These are phyloP conservation scores for Ennomos erosarius DNA, from an alignment of 2,888 invertebrate species.

Conservation along the genomic window DNA sequence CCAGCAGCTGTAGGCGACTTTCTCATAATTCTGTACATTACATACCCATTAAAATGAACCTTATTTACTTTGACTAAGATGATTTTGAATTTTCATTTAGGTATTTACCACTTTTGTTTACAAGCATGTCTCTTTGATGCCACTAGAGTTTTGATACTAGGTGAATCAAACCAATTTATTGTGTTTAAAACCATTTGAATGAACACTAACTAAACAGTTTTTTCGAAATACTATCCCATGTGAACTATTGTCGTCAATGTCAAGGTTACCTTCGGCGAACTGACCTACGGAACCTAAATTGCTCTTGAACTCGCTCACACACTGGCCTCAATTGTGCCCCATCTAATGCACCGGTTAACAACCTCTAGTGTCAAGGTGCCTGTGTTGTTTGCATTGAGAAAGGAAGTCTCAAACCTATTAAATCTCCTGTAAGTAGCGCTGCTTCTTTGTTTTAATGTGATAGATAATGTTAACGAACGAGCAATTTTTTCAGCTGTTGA, in stretches of 20 bases:
- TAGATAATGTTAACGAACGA: conserved; percentile 2
- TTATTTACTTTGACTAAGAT: too few relatives aligned
- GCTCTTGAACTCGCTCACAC: conserved; percentile 84
- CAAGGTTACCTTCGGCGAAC: conserved; percentile 85
- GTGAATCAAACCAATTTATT: too few relatives aligned
- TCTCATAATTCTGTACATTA: too few relatives aligned
- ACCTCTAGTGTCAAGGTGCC: conserved; percentile 84
- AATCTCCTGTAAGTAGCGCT: conserved; percentile 29
- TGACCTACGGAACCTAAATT: conserved; percentile 85
- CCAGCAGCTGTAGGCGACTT: too few relatives aligned
- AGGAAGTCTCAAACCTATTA: conserved; percentile 63
- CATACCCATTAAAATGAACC: too few relatives aligned
- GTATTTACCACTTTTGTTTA: too few relatives aligned
- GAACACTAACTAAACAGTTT: too few relatives aligned
- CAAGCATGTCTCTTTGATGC: too few relatives aligned
- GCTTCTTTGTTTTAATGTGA: background rate
- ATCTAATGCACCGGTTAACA: conserved; percentile 84
- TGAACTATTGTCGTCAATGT: conserved; percentile 75
- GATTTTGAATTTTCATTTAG: too few relatives aligned
- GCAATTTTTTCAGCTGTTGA: background rate
- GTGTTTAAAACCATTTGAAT: too few relatives aligned
- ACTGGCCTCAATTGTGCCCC: conserved; percentile 84
- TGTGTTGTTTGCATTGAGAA: conserved; percentile 69
- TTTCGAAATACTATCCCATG: conserved; percentile 45
- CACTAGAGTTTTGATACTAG: too few relatives aligned